Conservation (phyloP, 2,888 invertebrate species). For the Empis stercorea region DNA sequence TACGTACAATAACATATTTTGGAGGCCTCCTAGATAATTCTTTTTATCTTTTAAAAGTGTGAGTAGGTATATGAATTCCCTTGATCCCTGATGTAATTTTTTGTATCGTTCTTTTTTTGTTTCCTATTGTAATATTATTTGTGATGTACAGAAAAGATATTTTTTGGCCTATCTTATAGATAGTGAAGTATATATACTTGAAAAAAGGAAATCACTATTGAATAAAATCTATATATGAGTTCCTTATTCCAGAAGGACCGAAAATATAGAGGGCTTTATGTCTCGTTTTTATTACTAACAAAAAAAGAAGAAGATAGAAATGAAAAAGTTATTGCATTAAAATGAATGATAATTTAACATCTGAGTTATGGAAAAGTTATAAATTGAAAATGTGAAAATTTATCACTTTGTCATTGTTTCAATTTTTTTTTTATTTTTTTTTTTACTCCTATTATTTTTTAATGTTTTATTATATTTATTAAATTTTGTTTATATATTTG, state of each 20-base stretch:
- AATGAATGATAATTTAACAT: not conserved
- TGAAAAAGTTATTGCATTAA: not conserved
- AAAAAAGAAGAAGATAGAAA: too few relatives aligned
- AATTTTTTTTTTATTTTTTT: not conserved
- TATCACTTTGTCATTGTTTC: not conserved
- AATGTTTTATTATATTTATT: not conserved
- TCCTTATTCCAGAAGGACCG: not conserved
- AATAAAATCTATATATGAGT: too few relatives aligned
- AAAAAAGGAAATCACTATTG: too few relatives aligned
- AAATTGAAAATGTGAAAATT: not conserved
- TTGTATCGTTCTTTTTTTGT: conserved; percentile 21
- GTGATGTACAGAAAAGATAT: conserved; percentile 1
- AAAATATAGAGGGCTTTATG: not conserved
- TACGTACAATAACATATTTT: too few relatives aligned
- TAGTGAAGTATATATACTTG: too few relatives aligned
- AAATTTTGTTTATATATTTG: not conserved
- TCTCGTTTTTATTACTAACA: too few relatives aligned
- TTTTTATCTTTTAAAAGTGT: too few relatives aligned
- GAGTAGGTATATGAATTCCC: conserved; percentile 19
- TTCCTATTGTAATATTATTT: conserved; percentile 13
- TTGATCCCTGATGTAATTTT: conserved; percentile 34
- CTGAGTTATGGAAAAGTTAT: too few relatives aligned
- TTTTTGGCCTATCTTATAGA: not conserved
- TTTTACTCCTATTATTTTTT: too few relatives aligned
- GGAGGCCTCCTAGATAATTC: too few relatives aligned